Conservation (phyloP, 2,113 vertebrate genomes). For the Motacilla alba region DNA sequence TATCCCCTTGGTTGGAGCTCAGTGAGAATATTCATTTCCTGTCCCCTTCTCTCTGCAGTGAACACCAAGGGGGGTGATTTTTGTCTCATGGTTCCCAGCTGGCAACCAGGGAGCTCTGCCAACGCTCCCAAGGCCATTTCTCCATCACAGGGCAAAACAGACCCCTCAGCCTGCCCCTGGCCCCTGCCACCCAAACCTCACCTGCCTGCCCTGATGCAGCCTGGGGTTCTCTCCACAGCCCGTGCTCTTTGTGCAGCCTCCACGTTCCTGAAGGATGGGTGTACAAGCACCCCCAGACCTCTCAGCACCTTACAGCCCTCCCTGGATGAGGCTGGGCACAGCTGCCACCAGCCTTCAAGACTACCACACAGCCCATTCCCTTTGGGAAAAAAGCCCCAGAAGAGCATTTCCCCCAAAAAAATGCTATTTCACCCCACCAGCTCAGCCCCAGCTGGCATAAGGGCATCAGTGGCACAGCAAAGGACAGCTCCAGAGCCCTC, state of each 20-base stretch:
- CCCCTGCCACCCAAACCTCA: neutral
- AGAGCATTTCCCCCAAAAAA: neutral
- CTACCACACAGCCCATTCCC: too few relatives aligned
- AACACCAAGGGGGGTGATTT: neutral
- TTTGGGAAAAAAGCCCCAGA: neutral
- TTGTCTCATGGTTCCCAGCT: neutral
- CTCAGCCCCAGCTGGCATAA: neutral
- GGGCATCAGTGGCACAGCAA: neutral
- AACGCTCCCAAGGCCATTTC: neutral
- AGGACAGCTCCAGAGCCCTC: neutral
- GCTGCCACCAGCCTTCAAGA: neutral
- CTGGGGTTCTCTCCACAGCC: neutral
- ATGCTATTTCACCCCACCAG: neutral
- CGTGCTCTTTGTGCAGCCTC: neutral
- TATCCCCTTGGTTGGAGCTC: neutral
- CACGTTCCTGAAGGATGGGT: fast-evolving
- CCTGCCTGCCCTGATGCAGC: neutral
- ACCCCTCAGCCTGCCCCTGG: too few relatives aligned
- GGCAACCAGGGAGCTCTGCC: neutral
- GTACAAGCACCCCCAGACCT: fast-evolving
- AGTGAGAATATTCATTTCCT: neutral
- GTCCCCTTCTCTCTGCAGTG: neutral
- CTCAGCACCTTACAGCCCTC: neutral
- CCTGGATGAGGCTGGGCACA: neutral
- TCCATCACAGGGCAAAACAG: neutral